These are phyloP conservation scores for Rhynchopsitta pachyrhyncha DNA, from an alignment of 2,113 vertebrate species.

Conservation along the genomic window DNA sequence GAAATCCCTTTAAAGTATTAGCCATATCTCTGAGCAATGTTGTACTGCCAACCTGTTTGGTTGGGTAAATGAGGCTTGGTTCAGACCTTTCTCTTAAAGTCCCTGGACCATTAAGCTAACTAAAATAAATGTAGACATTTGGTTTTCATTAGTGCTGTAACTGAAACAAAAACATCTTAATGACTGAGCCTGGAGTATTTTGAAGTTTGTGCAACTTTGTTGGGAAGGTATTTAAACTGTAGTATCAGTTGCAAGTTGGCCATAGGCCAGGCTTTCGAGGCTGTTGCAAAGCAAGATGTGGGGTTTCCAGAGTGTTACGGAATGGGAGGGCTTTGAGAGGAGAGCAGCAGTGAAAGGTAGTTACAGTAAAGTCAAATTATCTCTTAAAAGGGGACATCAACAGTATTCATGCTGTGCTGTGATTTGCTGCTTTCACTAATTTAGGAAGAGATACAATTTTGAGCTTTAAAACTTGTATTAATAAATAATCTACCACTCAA, in stretches of 20 bases:
- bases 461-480: background rate
- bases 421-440: background rate
- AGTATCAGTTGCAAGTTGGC: constrained; percentile 76
- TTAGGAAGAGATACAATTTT: background rate
- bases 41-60: constrained; percentile 35
- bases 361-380: background rate
- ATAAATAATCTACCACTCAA: background rate
- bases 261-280: constrained; percentile 61
- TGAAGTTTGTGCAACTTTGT: constrained; percentile 76
- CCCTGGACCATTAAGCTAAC: constrained; percentile 60
- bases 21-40: background rate
- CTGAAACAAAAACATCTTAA: constrained; percentile 80
- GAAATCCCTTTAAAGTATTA: constrained; percentile 38
- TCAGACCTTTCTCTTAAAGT: constrained; percentile 59
- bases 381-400: background rate
- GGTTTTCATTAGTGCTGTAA: constrained; percentile 77
- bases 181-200: constrained; percentile 74
- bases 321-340: background rate
- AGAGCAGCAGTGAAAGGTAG: constrained; percentile 25
- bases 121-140: constrained; percentile 76
- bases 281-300: constrained; percentile 63
- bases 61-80: constrained; percentile 56
- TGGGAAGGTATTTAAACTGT: constrained; percentile 73
- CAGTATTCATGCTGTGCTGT: background rate
- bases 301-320: constrained; percentile 35